Evolutionary conservation across 2,888 invertebrate species (phyloP), one percentile per base, ranked within the genome.

Genomic region (Dryococelus australis): DNA sequence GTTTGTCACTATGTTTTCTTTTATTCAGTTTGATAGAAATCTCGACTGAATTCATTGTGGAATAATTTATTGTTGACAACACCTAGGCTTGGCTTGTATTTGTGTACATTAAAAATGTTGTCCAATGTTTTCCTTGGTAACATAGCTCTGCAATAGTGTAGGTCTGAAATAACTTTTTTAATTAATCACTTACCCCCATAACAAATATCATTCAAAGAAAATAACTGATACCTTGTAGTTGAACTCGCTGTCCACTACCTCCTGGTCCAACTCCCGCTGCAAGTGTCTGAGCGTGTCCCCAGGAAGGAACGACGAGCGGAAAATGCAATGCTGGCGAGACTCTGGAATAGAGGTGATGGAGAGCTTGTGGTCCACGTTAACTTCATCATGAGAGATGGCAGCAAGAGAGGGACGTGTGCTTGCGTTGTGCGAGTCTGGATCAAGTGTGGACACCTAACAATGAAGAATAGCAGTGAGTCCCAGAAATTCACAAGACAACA

Each of bases 181-280:
- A 47, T 13, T 47, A 47, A 16, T 13, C 47, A 47, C 12, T 13
- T 47, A 47, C 4, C 47, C 35, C 35, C 35, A 35, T 35, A 1
- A 4, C 35, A 35, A 35, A 35, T 35, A 35, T 35, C 35, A 35
- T 35, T n/a, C 65, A 65, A 20, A 65, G 28, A 35, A 24, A 4
- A 20, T 83, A 4, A n/a, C 27, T 87, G 87, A 90, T 91, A 95
- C 96, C 93, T 95, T 95, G 3, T 93, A 91, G 91, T 96, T 94
- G 91, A 96, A 95, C 91, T 96, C 96, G 43, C 94, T 94, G 89
- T 96, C 96, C 51, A 96, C 94, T 16, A 94, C 94, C 88, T 96
- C 95, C 87, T 94, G 94, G 90, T 95, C 95, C 26, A 96, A 93
- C 91, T 96, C 95, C 88, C 96, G 92, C 86, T 95, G 94, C 85